Conservation (phyloP, 2,113 vertebrate genomes). For the Pitta sordida region DNA sequence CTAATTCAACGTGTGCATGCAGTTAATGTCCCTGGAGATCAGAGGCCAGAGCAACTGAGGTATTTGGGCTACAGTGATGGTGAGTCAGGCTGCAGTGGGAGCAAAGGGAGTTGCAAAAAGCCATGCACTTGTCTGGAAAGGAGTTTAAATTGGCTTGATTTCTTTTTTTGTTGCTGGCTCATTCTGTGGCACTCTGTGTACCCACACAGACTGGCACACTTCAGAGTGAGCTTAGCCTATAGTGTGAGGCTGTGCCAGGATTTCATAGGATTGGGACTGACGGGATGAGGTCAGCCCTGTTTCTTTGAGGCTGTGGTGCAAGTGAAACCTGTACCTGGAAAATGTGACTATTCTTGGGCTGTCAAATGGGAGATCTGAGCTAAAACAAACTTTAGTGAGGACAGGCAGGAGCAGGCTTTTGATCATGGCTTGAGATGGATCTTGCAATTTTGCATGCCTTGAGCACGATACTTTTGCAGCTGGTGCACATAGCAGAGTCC, state of each 20-base stretch:
- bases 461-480: not conserved
- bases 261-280: not conserved
- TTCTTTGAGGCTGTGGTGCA: not conserved
- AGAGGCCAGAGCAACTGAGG: not conserved
- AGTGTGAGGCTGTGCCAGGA: not conserved
- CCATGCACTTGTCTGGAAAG: not conserved
- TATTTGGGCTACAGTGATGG: not conserved
- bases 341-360: not conserved
- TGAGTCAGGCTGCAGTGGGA: not conserved
- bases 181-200: not conserved
- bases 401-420: not conserved
- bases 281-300: not conserved
- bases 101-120: not conserved
- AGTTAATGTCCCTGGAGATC: not conserved
- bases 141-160: not conserved
- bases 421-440: accelerated
- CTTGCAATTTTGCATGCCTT: not conserved
- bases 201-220: not conserved
- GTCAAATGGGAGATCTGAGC: not conserved
- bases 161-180: not conserved
- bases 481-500: not conserved
- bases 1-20: accelerated
- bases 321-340: not conserved
- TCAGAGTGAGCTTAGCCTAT: not conserved
- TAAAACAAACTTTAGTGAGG: not conserved